These are phyloP conservation scores for Antigone vipio DNA, from an alignment of 2,113 vertebrate genomes.

Conservation along the genomic window DNA sequence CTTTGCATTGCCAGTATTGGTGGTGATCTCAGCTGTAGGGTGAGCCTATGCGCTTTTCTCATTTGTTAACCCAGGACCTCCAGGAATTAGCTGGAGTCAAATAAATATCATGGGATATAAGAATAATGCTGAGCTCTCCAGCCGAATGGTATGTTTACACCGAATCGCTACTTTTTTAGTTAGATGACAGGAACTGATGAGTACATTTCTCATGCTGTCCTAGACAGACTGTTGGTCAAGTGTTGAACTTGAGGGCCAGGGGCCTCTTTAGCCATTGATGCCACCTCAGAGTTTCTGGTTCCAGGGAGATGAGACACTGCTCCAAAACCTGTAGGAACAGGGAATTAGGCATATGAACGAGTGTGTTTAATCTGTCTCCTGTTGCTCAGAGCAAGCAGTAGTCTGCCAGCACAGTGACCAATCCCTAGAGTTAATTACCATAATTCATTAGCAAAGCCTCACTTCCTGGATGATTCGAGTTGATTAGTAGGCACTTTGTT, in stretches of 20 bases:
- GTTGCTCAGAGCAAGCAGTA: neutral
- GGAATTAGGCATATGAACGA: neutral
- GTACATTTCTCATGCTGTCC: neutral
- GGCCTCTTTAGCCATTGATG: neutral
- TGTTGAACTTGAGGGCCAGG: neutral
- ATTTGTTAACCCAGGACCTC: neutral
- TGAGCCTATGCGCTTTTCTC: neutral
- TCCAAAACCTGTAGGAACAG: neutral
- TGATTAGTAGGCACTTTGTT: constrained; percentile 15
- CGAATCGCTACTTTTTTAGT: neutral
- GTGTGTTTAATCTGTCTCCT: neutral
- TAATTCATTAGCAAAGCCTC: constrained; percentile 25
- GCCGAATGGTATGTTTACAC: neutral
- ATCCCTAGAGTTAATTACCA: neutral
- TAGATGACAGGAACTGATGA: neutral
- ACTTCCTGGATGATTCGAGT: constrained; percentile 12
- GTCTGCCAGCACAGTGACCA: neutral
- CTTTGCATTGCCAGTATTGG: neutral
- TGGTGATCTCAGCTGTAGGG: neutral
- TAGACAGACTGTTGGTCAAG: neutral
- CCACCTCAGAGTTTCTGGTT: neutral
- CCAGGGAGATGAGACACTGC: neutral
- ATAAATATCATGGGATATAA: neutral
- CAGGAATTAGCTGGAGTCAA: neutral
- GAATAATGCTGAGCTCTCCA: neutral